phyloP scores from a whole-genome alignment of 2,888 invertebrate species.

The Sialis lutaria region DNA sequence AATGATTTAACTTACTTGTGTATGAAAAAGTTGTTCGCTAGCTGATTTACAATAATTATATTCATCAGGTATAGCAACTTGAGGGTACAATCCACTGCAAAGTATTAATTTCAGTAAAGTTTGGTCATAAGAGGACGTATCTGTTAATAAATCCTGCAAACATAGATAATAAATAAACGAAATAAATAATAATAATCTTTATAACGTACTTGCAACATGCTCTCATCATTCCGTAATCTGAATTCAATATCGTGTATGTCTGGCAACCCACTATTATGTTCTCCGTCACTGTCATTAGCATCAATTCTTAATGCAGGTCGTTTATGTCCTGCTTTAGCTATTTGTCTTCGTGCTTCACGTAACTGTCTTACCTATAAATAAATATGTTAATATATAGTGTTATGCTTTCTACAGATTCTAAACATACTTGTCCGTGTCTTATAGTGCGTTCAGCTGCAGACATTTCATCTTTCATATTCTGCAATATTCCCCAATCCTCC shows the following conservation, averaged over 20 bases:
- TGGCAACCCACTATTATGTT: slow-evolving; percentile 29
- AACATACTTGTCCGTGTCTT: slow-evolving; percentile 73
- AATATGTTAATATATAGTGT: slow-evolving; percentile 8
- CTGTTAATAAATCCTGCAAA: slow-evolving; percentile 37
- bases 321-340: slow-evolving; percentile 48
- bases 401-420: slow-evolving; percentile 17
- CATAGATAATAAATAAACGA: slow-evolving; percentile 3
- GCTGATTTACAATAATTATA: slow-evolving; percentile 80
- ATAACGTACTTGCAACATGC: slow-evolving; percentile 42
- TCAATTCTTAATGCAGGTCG: slow-evolving; percentile 61
- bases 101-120: slow-evolving; percentile 63
- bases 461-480: neutral
- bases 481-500: slow-evolving; percentile 29
- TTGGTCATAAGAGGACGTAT: slow-evolving; percentile 47
- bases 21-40: slow-evolving; percentile 69
- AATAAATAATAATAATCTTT: slow-evolving; percentile 8
- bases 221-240: slow-evolving; percentile 57
- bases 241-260: slow-evolving; percentile 82
- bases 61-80: slow-evolving; percentile 87
- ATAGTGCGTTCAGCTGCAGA: slow-evolving; percentile 61
- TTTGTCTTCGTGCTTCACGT: slow-evolving; percentile 33
- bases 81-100: slow-evolving; percentile 87
- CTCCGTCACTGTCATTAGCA: slow-evolving; percentile 40
- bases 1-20: slow-evolving; percentile 31
- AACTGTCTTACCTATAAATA: no score